Evolutionary conservation across 30 jellyfish, hydroid and myxozoan genomes (phyloP), one percentile per base, ranked within the genome.

Genomic region (Catostylus mosaicus): DNA sequence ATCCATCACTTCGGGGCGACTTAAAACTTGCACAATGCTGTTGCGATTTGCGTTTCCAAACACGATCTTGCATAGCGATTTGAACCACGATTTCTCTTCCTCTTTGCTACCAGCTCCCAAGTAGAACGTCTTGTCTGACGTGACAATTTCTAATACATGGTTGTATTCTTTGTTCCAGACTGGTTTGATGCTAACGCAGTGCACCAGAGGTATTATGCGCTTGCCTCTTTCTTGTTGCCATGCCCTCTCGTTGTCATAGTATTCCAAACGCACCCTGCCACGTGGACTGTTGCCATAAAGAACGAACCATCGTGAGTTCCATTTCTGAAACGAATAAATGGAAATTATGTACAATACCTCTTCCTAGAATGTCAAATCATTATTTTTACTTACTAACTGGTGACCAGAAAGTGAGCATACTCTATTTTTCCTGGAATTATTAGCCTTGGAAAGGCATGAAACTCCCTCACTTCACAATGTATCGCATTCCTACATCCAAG

Each of bases 301-400:
- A 0, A 89, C 97, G 65, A 95, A 95, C 99, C 99, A 95, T 30
- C 99, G 51, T 26, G 97, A 81, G 82, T 95, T 96, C 99, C 99
- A 95, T 85, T 95, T 95, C 95, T 95, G 96, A 64, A 40, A 72
- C 27, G 32, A 72, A 73, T 29, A n/a, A n/a, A n/a, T n/a, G n/a
- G n/a, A n/a, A n/a, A n/a, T n/a, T n/a, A n/a, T n/a, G n/a, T n/a
- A n/a, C n/a, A n/a, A n/a, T n/a, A n/a, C n/a, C n/a, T n/a, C n/a
- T n/a, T n/a, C n/a, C n/a, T n/a, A n/a, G n/a, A n/a, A n/a, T n/a
- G n/a, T n/a, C n/a, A n/a, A n/a, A n/a, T n/a, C n/a, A n/a, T n/a
- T n/a, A n/a, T n/a, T n/a, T n/a, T n/a, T n/a, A n/a, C n/a, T n/a
- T n/a, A n/a, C n/a, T n/a, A n/a, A n/a, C n/a, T n/a, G n/a, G n/a